Evolutionary conservation across 2,113 vertebrate genomes (phyloP).

Genomic region (Leptocoma aspasia): DNA sequence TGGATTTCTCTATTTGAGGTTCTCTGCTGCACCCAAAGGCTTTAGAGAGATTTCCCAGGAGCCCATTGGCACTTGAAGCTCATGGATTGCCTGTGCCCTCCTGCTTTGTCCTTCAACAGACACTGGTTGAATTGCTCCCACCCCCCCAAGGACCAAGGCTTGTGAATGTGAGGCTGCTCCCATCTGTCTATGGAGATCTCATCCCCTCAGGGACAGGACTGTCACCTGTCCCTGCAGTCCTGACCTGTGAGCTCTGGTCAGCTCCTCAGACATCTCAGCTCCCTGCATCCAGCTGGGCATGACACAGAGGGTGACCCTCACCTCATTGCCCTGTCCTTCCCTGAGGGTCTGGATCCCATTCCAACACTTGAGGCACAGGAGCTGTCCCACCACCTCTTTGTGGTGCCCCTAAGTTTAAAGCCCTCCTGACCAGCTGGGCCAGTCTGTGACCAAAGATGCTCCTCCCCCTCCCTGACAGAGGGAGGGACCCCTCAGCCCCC

Average conservation of each 20-base stretch:
- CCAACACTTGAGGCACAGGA: not conserved
- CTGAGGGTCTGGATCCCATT: not conserved
- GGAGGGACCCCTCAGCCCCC: not conserved
- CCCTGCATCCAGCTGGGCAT: not conserved
- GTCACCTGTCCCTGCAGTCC: not conserved
- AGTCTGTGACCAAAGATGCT: not conserved
- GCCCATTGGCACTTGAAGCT: not conserved
- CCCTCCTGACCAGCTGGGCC: not conserved
- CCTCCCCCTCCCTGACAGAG: not conserved
- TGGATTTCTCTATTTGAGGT: not conserved
- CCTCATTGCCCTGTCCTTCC: not conserved
- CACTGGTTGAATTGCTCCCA: not conserved
- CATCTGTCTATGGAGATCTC: not conserved
- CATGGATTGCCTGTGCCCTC: not conserved
- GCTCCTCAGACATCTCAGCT: not conserved
- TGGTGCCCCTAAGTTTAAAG: not conserved
- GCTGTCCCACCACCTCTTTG: not conserved
- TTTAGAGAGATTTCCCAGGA: not conserved
- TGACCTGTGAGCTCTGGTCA: not conserved
- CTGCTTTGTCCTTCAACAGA: not conserved
- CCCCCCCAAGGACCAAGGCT: not conserved
- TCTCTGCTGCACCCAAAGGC: not conserved
- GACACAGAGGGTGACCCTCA: not conserved
- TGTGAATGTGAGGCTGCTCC: not conserved
- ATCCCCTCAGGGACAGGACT: not conserved